These are phyloP conservation scores for Climacteris rufus DNA, from an alignment of 2,113 vertebrate species.

Conservation along the genomic window DNA sequence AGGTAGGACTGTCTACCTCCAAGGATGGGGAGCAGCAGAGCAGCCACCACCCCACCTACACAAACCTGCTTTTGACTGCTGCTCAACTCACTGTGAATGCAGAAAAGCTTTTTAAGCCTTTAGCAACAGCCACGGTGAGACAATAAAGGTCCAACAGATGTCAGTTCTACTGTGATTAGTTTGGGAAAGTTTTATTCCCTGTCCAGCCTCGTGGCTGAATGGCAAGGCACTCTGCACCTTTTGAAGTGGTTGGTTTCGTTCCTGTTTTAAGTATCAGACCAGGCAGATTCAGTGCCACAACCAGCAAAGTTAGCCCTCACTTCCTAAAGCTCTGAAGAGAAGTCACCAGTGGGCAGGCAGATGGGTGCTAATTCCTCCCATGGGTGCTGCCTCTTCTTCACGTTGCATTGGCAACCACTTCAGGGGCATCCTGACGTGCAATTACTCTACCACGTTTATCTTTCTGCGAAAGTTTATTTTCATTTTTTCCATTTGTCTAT, in stretches of 20 bases:
- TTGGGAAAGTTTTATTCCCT: neutral
- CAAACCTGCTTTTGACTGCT: neutral
- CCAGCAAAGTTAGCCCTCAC: neutral
- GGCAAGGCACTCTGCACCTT: neutral
- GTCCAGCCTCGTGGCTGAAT: fast-evolving
- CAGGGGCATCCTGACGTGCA: neutral
- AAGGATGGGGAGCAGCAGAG: neutral
- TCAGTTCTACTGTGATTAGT: neutral
- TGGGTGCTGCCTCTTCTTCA: neutral
- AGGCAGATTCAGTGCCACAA: neutral
- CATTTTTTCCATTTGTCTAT: neutral
- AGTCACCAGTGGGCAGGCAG: neutral
- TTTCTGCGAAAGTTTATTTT: neutral
- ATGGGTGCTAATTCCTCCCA: neutral
- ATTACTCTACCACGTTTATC: neutral
- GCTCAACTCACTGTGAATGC: neutral
- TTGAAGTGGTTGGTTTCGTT: neutral
- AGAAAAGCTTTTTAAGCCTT: neutral
- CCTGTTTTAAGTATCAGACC: neutral
- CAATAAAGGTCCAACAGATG: neutral
- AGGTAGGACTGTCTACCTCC: neutral
- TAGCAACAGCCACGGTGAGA: neutral
- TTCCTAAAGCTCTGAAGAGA: neutral
- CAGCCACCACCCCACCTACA: neutral
- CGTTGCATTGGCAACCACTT: neutral